Percentiles rank a stretch among this genome's conserved stretches.
These are phyloP conservation scores for Aplocera efformata DNA, from an alignment of 2,888 invertebrate species.

Conservation along the genomic window DNA sequence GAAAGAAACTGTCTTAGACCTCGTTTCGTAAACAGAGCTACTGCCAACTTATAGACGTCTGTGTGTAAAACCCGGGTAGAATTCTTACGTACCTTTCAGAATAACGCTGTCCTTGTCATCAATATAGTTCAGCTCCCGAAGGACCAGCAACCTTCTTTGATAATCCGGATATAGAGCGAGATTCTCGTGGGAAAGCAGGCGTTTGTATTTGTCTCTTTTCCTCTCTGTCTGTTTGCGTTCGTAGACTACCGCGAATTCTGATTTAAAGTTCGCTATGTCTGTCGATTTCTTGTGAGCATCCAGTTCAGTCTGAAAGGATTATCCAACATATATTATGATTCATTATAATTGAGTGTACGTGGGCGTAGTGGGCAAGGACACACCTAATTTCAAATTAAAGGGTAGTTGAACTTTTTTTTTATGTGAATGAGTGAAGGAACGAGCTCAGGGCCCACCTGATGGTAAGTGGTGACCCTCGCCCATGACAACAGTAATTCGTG, in stretches of 20 bases:
- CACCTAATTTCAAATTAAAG: too few relatives aligned
- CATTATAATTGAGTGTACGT: too few relatives aligned
- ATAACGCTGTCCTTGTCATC: conserved; percentile 73
- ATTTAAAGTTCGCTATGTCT: conserved; percentile 88
- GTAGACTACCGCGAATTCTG: conserved; percentile 88
- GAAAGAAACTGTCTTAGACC: too few relatives aligned
- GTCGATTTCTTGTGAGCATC: conserved; percentile 81
- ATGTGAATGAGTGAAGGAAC: too few relatives aligned
- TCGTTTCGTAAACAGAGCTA: too few relatives aligned
- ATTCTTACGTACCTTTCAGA: conserved; percentile 49
- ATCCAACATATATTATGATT: not conserved
- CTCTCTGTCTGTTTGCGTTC: conserved; percentile 87
- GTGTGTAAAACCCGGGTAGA: not conserved
- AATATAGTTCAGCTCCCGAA: conserved; percentile 86
- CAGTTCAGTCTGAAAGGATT: conserved; percentile 53
- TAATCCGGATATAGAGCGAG: conserved; percentile 95
- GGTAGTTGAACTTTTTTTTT: too few relatives aligned
- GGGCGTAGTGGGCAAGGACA: too few relatives aligned
- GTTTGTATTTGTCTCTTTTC: conserved; percentile 84
- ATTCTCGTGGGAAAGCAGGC: conserved; percentile 90
- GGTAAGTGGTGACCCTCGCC: too few relatives aligned
- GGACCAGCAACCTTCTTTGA: conserved; percentile 86
- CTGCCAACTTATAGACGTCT: too few relatives aligned
- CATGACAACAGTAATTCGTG: too few relatives aligned
- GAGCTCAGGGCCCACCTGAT: too few relatives aligned